phyloP scores from a whole-genome alignment of 2,888 invertebrate genomes.

The Clistopyga incitator region DNA sequence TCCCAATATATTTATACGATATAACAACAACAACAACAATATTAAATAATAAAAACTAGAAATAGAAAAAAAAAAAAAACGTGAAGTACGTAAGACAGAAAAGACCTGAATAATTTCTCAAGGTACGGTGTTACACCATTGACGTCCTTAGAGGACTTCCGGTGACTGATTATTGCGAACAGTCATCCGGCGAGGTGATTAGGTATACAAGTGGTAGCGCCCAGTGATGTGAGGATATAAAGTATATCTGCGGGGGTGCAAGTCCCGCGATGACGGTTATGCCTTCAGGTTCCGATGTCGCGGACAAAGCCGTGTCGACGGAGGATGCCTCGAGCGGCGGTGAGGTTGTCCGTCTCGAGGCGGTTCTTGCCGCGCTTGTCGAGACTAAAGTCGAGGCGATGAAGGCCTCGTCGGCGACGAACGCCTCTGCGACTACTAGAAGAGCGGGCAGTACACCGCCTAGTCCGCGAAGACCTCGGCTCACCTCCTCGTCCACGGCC shows the following conservation, averaged over 20 bases:
- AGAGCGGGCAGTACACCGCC: conserved; percentile 84
- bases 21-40: not conserved
- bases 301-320: conserved; percentile 90
- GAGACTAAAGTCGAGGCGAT: conserved; percentile 90
- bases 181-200: not conserved
- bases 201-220: not conserved
- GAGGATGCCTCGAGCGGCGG: conserved; percentile 85
- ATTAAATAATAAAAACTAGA: not conserved
- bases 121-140: too few species aligned
- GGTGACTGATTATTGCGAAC: too few species aligned
- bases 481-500: conserved; percentile 84
- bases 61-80: not conserved
- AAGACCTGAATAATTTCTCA: not conserved
- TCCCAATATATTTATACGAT: not conserved
- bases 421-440: conserved; percentile 84
- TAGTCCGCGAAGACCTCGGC: conserved; percentile 83
- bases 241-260: not conserved
- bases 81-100: not conserved
- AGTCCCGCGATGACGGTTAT: conserved; percentile 79
- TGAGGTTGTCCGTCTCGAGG: conserved; percentile 88
- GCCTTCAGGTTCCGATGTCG: conserved; percentile 84
- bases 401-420: conserved; percentile 84
- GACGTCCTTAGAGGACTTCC: too few species aligned
- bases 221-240: conserved; percentile 37
- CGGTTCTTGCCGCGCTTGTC: conserved; percentile 89